A percentile compares a stretch with the other conserved stretches of the same genome.
These are phyloP conservation scores for Mactra quadrangularis DNA, from an alignment of 1,140 invertebrate species.

Conservation along the genomic window DNA sequence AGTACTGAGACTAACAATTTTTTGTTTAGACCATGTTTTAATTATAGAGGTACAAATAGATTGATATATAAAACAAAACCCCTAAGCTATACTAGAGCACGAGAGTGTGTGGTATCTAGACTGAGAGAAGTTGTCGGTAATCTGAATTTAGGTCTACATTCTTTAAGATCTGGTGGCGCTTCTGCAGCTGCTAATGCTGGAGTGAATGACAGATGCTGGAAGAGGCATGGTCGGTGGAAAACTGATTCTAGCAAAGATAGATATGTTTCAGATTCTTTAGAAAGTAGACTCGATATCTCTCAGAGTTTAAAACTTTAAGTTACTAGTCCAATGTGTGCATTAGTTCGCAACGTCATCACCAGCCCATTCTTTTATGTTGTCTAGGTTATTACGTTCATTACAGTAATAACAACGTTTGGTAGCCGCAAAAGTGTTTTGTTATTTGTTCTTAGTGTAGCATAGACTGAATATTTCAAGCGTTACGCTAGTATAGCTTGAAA, in stretches of 20 bases:
- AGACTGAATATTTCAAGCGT: too few species aligned
- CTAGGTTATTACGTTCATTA: too few species aligned
- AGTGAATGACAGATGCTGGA: slow-evolving; percentile 35
- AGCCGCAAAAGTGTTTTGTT: too few species aligned
- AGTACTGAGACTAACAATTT: slow-evolving; percentile 15
- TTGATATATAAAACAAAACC: slow-evolving; percentile 59
- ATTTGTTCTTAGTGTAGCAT: too few species aligned
- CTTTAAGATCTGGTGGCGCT: slow-evolving; percentile 41
- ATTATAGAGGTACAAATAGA: slow-evolving; percentile 30
- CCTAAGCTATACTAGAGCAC: slow-evolving; percentile 56
- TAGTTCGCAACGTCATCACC: too few species aligned
- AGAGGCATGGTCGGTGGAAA: slow-evolving; percentile 49
- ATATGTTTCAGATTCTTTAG: slow-evolving; percentile 46
- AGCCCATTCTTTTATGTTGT: too few species aligned
- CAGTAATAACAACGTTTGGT: too few species aligned
- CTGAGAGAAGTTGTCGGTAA: slow-evolving; percentile 23
- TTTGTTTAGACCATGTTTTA: slow-evolving; percentile 62
- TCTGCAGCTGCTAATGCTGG: slow-evolving; percentile 37
- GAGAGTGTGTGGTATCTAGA: slow-evolving; percentile 38
- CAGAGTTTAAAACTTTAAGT: too few species aligned
- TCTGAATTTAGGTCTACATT: slow-evolving; percentile 56
- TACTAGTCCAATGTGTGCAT: too few species aligned
- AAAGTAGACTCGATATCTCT: not conserved
- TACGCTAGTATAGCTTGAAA: too few species aligned
- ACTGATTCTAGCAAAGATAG: slow-evolving; percentile 30